Base-by-base conservation (phyloP, 2,797 vertebrate genomes). In the Pangasius mekongensis region DNA sequence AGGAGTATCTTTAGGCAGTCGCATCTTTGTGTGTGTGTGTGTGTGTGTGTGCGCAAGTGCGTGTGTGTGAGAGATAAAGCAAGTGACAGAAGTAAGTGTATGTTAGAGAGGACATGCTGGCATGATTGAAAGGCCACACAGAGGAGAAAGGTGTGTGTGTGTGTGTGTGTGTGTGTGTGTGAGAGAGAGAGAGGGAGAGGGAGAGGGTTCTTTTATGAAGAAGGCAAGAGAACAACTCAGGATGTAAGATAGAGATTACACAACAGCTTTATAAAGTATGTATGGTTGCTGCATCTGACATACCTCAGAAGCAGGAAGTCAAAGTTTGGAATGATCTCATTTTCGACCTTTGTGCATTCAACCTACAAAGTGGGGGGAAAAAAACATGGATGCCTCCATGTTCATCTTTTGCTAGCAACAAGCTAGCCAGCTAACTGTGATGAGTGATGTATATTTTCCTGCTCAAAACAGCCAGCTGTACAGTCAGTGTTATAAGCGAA, bases 121-220 rank as follows among this genome's bases (percentile, higher is more conserved):
- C 52, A 49, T 84, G 82, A 83, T 66, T 39, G 14, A 84, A 84
- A 88, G 87, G 87, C 84, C 87, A 88, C 20, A 77, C 24, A 39
- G 30, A 87, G 78, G 54, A 87, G 52, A 60, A 24, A 73, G 3
- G 77, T 33, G 74, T 80, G 80, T 64, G 9, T 82, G 36, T 73
- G 33, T n/a, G 10, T 54, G 73, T 33, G 64, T 33, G 64, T 16
- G 52, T 33, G 56, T 84, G 77, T 47, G 86, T 82, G 13, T 3
- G 0, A 3, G 52, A 54, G 13, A 54, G 52, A 14, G 52, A 16
- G 3, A 83, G 77, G 52, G 83, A 89, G 43, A 52, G 47, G 18
- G 74, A 52, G 52, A 71, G 67, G 22, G 49, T 78, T 27, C 0
- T 64, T 39, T 67, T 54, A 33, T 54, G 54, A 81, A 30, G 43